Base-by-base conservation (phyloP, 2,113 vertebrate species). In the Phasianus colchicus region DNA sequence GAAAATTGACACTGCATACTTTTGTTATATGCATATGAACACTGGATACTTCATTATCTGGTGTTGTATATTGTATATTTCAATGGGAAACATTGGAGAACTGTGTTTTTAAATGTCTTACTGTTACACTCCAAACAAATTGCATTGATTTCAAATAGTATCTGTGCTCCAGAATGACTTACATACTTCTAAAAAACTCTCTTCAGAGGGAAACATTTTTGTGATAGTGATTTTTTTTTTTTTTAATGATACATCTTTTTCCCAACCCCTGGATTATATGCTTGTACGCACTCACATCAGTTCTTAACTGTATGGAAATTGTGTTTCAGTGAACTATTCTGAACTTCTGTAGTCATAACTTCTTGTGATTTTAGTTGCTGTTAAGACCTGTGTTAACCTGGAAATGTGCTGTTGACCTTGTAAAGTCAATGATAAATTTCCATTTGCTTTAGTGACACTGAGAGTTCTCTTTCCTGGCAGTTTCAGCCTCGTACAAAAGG, bases 141-240 rank as follows among this genome's bases (percentile, higher is more conserved):
- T 48, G 6, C 57, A 52, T 70, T 83, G 27, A 30, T 5, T 85
- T 42, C 13, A 67, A 83, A 13, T 43, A 92, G 5, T 32, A 22
- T 70, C 83, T 78, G 61, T 76, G 1, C 15, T 73, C 20, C 25
- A 75, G 45, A 80, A n/a, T 64, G 4, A 34, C 10, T 36, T 79
- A 11, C 0, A 0, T 29, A 30, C 25, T 50, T 64, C 67, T n/a
- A 3, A 25, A 90, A 86, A 52, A 57, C 4, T 4, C 6, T 74
- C 18, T 77, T 80, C 25, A 65, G 45, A 86, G 74, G 10, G 7
- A 6, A 73, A 48, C 2, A 15, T 11, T 61, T 83, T 78, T 72
- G 36, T 66, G 11, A 11, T 34, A 45, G 21, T 54, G 36, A 29
- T 34, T 18, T 50, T 43, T 43, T 42, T 71, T 67, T 47, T 22